phyloP scores from a whole-genome alignment of 2,113 vertebrate species.

The Ophiodon elongatus region DNA sequence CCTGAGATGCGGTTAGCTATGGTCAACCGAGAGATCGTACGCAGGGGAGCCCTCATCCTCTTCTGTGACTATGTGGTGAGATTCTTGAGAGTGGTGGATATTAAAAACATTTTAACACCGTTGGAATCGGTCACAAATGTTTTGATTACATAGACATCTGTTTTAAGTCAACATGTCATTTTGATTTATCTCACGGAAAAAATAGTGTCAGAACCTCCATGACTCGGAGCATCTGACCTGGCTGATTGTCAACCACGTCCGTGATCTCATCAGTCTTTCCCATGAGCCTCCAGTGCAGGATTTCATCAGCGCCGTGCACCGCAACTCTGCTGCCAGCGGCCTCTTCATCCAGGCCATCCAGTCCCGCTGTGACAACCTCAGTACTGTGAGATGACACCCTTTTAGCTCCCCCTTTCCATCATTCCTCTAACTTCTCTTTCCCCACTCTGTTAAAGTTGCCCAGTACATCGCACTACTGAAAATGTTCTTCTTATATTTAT shows the following conservation, averaged over 20 bases:
- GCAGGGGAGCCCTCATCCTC: conserved; percentile 94
- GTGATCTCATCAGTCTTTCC: conserved; percentile 94
- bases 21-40: conserved; percentile 95
- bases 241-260: conserved; percentile 97
- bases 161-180: neutral
- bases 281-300: conserved; percentile 98
- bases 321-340: conserved; percentile 96
- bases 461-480: neutral
- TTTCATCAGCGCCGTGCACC: conserved; percentile 96
- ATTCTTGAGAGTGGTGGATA: neutral
- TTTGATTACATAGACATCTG: neutral
- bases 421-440: neutral
- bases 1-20: conserved; percentile 85
- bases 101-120: neutral
- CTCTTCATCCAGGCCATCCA: conserved; percentile 99
- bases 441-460: neutral
- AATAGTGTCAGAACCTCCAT: conserved; percentile 97
- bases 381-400: conserved; percentile 84
- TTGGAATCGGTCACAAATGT: neutral
- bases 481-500: neutral
- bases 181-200: neutral
- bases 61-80: conserved; percentile 99
- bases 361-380: conserved; percentile 95
- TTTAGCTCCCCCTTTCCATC: neutral
- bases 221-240: conserved; percentile 98